Conservation (phyloP, 2,113 vertebrate genomes). For the Orycteropus afer region DNA sequence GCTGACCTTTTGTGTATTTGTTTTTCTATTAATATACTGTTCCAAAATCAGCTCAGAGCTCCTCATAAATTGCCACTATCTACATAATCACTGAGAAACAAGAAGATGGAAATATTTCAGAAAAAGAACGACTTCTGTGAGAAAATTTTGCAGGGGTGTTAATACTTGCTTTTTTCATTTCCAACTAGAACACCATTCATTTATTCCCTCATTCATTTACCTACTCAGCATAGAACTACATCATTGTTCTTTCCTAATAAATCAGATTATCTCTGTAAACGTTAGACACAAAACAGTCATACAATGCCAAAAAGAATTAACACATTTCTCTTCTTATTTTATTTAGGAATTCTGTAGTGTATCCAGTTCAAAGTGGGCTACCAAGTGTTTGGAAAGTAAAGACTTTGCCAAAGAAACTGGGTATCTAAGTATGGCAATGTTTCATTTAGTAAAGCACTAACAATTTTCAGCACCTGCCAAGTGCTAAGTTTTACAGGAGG, state of each 20-base stretch:
- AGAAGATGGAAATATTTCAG: conserved; percentile 39
- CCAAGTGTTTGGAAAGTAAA: neutral
- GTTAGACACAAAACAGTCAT: conserved; percentile 31
- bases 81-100: conserved; percentile 56
- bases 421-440: conserved; percentile 8
- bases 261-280: conserved; percentile 45
- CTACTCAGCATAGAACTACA: neutral
- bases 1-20: conserved; percentile 71
- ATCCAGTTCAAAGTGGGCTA: conserved; percentile 36
- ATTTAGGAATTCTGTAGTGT: conserved; percentile 57
- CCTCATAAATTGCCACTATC: conserved; percentile 48
- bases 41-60: conserved; percentile 61
- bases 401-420: neutral
- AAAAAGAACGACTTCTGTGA: conserved; percentile 11
- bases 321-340: conserved; percentile 59
- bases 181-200: conserved; percentile 12
- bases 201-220: conserved; percentile 2
- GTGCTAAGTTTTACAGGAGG: neutral
- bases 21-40: conserved; percentile 72
- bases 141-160: conserved; percentile 46
- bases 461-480: neutral
- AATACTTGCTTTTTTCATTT: conserved; percentile 53
- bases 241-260: conserved; percentile 18
- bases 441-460: conserved; percentile 40
- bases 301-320: conserved; percentile 63